phyloP scores from a whole-genome alignment of 2,113 vertebrate species.

The Sporophila hypoxantha region DNA sequence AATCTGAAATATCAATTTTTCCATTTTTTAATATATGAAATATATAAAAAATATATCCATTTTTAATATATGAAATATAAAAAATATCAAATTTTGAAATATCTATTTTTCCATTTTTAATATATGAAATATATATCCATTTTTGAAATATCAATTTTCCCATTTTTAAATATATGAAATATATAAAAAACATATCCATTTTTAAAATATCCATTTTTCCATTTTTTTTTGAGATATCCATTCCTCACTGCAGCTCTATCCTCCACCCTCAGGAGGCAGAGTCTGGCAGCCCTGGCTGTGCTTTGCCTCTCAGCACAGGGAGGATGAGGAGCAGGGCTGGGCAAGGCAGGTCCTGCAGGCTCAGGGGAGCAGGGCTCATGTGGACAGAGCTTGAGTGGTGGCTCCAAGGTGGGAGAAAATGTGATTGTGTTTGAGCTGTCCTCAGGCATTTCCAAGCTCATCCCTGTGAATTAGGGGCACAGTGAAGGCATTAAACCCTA shows the following conservation, averaged over 20 bases:
- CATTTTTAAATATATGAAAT: neutral
- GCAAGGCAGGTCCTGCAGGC: neutral
- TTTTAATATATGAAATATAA: neutral
- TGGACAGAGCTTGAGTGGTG: neutral
- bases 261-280: neutral
- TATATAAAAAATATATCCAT: no score
- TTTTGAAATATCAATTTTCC: neutral
- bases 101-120: neutral
- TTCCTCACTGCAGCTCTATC: neutral
- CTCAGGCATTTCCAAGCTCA: slow-evolving; percentile 29
- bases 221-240: neutral
- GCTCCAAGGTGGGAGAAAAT: slow-evolving; percentile 40
- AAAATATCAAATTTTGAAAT: no score
- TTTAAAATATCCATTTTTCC: no score
- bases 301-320: neutral
- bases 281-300: neutral
- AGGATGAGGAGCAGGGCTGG: neutral
- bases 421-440: slow-evolving; percentile 46
- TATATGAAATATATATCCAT: no score
- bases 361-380: neutral
- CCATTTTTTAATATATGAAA: no score
- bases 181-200: no score
- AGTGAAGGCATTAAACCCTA: slow-evolving; percentile 71
- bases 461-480: slow-evolving; percentile 51
- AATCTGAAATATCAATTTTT: no score